Percentiles rank a stretch among this genome's conserved stretches.
Evolutionary conservation across 2,888 invertebrate genomes (phyloP).

Genomic region (Vanessa cardui): DNA sequence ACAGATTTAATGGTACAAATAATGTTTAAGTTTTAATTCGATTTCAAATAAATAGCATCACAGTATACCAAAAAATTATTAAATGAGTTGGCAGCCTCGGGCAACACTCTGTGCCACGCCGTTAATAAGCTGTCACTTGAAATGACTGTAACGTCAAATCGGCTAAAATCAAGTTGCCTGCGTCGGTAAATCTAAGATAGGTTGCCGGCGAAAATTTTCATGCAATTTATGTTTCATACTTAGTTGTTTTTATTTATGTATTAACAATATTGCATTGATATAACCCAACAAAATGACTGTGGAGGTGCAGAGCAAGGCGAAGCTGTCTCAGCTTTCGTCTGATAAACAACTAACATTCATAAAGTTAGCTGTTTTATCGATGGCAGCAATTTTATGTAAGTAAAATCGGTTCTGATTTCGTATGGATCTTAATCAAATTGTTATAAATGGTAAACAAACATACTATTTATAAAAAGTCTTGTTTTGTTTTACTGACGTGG

Average conservation of each 20-base stretch:
- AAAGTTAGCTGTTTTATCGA: constrained; percentile 92
- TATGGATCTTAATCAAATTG: not conserved
- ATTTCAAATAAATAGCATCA: not conserved
- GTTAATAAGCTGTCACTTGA: constrained; percentile 60
- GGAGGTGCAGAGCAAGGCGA: constrained; percentile 66
- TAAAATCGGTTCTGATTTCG: constrained; percentile 50
- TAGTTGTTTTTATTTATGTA: constrained; percentile 48
- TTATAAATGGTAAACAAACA: not conserved
- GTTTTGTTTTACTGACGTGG: constrained; percentile 33
- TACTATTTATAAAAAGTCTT: not conserved
- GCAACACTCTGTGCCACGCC: constrained; percentile 62
- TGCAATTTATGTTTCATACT: constrained; percentile 36
- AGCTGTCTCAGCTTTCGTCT: constrained; percentile 70
- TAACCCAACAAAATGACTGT: constrained; percentile 62
- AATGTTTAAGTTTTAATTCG: not conserved
- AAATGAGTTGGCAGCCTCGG: constrained; percentile 5
- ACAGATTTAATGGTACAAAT: too few species aligned
- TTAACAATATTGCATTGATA: constrained; percentile 28
- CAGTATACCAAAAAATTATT: too few species aligned
- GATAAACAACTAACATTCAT: constrained; percentile 81
- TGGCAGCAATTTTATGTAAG: constrained; percentile 97
- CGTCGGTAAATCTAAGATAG: constrained; percentile 51
- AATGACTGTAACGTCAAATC: constrained; percentile 47
- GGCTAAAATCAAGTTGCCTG: constrained; percentile 35
- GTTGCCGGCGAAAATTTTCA: constrained; percentile 70